Conservation (phyloP, 2,797 vertebrate genomes). For the Schizothorax lantsangensis region DNA sequence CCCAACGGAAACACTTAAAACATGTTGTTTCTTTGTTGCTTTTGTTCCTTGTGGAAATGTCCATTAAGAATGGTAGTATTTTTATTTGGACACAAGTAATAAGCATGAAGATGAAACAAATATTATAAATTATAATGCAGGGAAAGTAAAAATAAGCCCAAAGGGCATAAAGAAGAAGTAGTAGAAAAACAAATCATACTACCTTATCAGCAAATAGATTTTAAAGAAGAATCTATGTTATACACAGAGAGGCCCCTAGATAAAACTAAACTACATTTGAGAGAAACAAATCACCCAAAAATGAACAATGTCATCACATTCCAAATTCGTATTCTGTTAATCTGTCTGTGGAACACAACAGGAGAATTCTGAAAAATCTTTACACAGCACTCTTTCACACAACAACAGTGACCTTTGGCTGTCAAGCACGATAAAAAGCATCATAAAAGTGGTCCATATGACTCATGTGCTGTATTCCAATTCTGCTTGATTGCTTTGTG, state of each 20-base stretch:
- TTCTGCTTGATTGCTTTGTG: slow-evolving; percentile 18
- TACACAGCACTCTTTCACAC: background rate
- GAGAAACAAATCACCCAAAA: background rate
- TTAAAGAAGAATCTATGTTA: background rate
- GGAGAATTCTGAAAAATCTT: background rate
- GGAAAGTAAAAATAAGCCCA: slow-evolving; percentile 14
- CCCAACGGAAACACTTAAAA: background rate
- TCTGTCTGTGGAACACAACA: background rate
- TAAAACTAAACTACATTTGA: background rate
- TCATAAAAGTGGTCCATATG: slow-evolving; percentile 15
- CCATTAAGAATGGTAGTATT: background rate
- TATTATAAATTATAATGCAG: background rate
- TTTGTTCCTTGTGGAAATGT: slow-evolving; percentile 18
- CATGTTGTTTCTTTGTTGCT: background rate
- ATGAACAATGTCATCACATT: background rate
- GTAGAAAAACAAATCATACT: background rate
- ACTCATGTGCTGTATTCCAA: background rate
- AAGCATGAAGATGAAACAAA: slow-evolving; percentile 10
- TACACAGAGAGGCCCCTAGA: background rate
- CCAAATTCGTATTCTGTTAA: background rate
- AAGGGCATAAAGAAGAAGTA: background rate
- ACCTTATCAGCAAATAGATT: background rate
- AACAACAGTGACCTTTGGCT: slow-evolving; percentile 10
- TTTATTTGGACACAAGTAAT: background rate
- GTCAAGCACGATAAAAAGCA: slow-evolving; percentile 8